phyloP scores from a whole-genome alignment of 2,113 vertebrate genomes.

The Alligator sinensis region DNA sequence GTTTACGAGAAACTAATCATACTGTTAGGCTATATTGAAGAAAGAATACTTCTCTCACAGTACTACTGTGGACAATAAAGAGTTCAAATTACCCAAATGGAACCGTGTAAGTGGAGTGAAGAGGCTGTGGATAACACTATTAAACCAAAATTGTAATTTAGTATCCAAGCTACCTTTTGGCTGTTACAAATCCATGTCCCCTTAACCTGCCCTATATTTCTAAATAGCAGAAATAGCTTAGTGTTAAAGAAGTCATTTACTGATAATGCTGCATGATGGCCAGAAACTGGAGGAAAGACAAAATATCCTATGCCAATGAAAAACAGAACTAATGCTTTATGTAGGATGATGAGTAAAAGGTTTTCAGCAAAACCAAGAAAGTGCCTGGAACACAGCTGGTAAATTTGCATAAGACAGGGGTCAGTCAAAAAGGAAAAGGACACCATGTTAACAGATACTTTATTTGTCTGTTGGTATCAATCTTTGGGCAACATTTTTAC shows the following conservation, averaged over 20 bases:
- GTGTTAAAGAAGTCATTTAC: neutral
- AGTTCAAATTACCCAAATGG: neutral
- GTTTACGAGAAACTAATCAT: constrained; percentile 22
- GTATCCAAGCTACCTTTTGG: neutral
- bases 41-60: neutral
- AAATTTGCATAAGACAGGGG: neutral
- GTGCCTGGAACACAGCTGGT: neutral
- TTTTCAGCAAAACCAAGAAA: neutral
- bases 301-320: neutral
- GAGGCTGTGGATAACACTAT: neutral
- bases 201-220: neutral
- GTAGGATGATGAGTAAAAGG: neutral
- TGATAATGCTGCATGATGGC: neutral
- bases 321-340: neutral
- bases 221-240: neutral
- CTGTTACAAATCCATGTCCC: neutral
- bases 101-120: neutral
- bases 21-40: accelerated
- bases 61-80: neutral
- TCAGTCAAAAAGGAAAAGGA: too few relatives aligned
- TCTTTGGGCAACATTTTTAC: too few relatives aligned
- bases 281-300: neutral
- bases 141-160: constrained; percentile 10
- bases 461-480: too few relatives aligned
- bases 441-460: too few relatives aligned